Base-by-base conservation (phyloP, 2,113 vertebrate genomes). In the Globicephala melas region DNA sequence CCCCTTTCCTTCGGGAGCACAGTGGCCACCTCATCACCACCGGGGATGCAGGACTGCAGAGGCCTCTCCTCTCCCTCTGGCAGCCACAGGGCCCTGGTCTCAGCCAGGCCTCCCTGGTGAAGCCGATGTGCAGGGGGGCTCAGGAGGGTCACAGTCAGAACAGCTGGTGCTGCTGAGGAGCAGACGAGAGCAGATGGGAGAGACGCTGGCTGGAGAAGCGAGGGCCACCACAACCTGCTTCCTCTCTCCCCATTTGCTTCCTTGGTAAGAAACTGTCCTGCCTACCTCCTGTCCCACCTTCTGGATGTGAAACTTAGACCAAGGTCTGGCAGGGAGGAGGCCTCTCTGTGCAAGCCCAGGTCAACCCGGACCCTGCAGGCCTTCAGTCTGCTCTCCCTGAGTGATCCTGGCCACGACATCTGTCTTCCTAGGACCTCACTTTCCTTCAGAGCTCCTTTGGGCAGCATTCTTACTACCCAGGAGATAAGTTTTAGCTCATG, bases 351-450 rank as follows among this genome's bases (percentile, higher is more conserved):
- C 6, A 8, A 55, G 28, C 68, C 23, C 68, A 50, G 33, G 60
- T 7, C 2, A 0, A 60, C 26, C 4, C 9, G 5, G 36, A 50
- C 50, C 4, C 65, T 12, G 4, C 33, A 36, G n/a, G 41, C 79
- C 60, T 82, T 55, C 41, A 1, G 14, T 5, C 31, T 89, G 71
- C 31, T 60, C 20, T 70, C 18, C n/a, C n/a, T 20, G 14, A 31
- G 55, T n/a, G 67, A 41, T 28, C 63, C 50, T 2, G 20, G 7
- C 60, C 9, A 4, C 18, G 12, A 41, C 21, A 5, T 41, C 36
- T 67, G 62, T 18, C 58, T 73, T 89, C 87, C 17, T 3, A 14
- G 47, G 71, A 55, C 71, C 25, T 53, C 6, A 0, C 60, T 67
- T 70, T 44, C 28, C 58, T 62, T 74, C 38, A 20, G 83, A 53